A percentile compares a stretch with the other conserved stretches of the same genome.
Evolutionary conservation across 2,113 vertebrate genomes (phyloP).

Genomic region (Platysteira castanea): DNA sequence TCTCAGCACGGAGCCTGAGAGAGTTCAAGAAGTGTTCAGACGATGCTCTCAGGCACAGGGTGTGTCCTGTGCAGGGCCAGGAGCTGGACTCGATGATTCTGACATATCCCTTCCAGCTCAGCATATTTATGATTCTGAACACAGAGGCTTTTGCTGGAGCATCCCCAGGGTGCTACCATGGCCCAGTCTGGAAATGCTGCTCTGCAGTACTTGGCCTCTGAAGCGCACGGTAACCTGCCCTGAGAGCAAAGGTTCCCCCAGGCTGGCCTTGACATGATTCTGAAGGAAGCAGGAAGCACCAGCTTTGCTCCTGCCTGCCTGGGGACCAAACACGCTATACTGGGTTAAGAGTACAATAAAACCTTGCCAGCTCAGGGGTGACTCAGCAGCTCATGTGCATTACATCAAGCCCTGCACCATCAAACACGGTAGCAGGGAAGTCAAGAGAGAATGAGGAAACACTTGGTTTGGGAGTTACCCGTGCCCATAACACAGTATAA

Average conservation of each 20-base stretch:
- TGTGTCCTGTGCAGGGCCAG: not conserved
- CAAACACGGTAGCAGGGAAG: not conserved
- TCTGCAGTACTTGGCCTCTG: accelerated
- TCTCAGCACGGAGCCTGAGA: not conserved
- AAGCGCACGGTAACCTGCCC: accelerated
- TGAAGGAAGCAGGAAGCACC: not conserved
- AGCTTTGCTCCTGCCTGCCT: not conserved
- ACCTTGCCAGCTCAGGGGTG: not conserved
- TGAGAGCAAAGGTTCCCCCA: not conserved
- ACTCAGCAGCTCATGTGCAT: not conserved
- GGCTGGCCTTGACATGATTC: not conserved
- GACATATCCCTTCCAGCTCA: not conserved
- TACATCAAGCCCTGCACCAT: not conserved
- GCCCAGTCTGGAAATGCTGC: not conserved
- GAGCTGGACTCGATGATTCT: accelerated
- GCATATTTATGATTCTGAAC: not conserved
- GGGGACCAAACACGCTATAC: not conserved
- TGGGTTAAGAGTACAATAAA: not conserved
- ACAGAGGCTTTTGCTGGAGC: not conserved
- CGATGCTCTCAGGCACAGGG: not conserved
- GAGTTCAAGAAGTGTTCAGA: not conserved
- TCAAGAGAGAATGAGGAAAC: not conserved
- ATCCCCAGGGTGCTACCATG: not conserved
- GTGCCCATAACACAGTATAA: accelerated
- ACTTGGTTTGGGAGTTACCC: accelerated